These are phyloP conservation scores for Campopleginae sp. DNA, from an alignment of 2,888 invertebrate genomes.

Conservation along the genomic window DNA sequence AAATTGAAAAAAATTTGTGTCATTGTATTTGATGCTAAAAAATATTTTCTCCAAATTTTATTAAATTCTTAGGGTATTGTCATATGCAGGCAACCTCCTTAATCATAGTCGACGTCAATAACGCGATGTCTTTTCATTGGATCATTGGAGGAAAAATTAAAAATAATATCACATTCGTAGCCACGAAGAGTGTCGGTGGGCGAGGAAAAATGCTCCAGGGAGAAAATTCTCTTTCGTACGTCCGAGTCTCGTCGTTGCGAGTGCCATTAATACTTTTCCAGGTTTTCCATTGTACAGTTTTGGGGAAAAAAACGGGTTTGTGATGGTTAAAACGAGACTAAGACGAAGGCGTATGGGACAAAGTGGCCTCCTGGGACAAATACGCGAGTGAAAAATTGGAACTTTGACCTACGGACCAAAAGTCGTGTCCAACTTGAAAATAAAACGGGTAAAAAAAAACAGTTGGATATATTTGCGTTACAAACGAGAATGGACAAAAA, in stretches of 20 bases:
- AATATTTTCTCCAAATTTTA: too few relatives aligned
- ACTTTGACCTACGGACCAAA: constrained; percentile 9
- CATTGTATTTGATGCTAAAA: too few relatives aligned
- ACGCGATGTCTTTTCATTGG: too few relatives aligned
- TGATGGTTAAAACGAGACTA: constrained; percentile 20
- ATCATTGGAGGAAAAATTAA: too few relatives aligned
- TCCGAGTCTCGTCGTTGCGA: background rate
- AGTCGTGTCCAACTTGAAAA: background rate
- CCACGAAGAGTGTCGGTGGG: too few relatives aligned
- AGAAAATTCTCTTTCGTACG: background rate
- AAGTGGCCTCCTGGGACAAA: background rate
- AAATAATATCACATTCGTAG: background rate
- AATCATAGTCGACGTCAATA: too few relatives aligned
- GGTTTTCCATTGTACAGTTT: constrained; percentile 12
- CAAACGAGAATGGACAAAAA: constrained; percentile 16
- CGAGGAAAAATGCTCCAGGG: background rate
- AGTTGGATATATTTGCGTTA: background rate
- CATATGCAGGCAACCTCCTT: too few relatives aligned
- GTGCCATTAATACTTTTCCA: background rate
- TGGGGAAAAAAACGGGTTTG: constrained; percentile 6
- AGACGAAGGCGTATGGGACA: constrained; percentile 3
- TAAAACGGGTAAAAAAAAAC: background rate
- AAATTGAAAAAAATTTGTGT: too few relatives aligned
- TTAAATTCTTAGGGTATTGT: too few relatives aligned
- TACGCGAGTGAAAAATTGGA: constrained; percentile 18